Evolutionary conservation across 2,113 vertebrate species (phyloP).

Genomic region (Trematomus loennbergii): DNA sequence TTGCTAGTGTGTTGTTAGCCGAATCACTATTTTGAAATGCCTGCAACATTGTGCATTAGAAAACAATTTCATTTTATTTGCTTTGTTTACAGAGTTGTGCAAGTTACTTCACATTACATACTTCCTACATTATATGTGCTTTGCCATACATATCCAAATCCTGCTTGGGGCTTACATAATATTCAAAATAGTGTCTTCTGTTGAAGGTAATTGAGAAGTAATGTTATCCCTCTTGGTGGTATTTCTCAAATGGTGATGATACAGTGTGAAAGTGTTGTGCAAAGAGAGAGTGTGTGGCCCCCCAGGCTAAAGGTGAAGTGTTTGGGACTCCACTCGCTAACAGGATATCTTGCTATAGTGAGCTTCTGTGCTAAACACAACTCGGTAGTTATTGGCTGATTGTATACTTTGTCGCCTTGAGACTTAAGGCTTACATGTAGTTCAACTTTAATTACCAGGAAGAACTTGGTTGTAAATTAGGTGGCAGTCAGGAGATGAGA

Average conservation of each 20-base stretch:
- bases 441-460: conserved; percentile 77
- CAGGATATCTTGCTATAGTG: conserved; percentile 19
- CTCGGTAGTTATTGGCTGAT: conserved; percentile 43
- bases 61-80: background rate
- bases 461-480: conserved; percentile 64
- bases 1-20: no score
- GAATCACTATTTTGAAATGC: no score
- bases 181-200: background rate
- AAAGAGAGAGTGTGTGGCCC: background rate
- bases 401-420: conserved; percentile 44
- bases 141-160: background rate
- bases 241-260: background rate
- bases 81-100: background rate
- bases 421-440: conserved; percentile 62
- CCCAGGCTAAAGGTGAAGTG: background rate
- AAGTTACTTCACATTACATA: background rate
- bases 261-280: background rate
- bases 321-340: background rate
- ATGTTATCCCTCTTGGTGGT: background rate
- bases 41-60: background rate
- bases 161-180: background rate
- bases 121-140: background rate
- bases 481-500: conserved; percentile 67
- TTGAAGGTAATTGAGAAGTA: background rate
- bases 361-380: conserved; percentile 15